Conservation (phyloP, 2,113 vertebrate genomes). For the Egretta garzetta region DNA sequence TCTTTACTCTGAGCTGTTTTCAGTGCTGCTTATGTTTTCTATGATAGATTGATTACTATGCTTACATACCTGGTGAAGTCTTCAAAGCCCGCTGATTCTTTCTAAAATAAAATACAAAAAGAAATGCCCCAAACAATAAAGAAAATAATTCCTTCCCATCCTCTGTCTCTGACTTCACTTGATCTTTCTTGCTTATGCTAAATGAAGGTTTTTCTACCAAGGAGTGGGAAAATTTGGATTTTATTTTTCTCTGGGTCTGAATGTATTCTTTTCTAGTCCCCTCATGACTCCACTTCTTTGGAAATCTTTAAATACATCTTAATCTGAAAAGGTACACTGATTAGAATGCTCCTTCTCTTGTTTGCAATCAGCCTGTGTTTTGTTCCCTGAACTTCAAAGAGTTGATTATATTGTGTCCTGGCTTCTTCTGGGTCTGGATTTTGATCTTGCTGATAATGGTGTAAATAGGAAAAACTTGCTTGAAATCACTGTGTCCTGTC, state of each 20-base stretch:
- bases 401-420: neutral
- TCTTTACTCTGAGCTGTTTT: neutral
- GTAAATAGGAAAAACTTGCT: conserved; percentile 4
- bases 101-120: neutral
- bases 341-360: conserved; percentile 8
- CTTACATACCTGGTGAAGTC: neutral
- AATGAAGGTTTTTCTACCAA: neutral
- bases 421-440: conserved; percentile 15
- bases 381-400: conserved; percentile 46
- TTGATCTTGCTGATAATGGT: conserved; percentile 15
- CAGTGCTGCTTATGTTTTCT: neutral
- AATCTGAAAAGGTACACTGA: neutral
- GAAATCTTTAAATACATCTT: conserved; percentile 13
- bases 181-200: neutral
- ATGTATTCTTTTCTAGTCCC: neutral
- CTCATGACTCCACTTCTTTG: neutral
- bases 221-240: neutral
- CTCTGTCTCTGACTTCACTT: neutral
- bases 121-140: neutral
- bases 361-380: conserved; percentile 36
- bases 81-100: neutral
- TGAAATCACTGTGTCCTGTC: conserved; percentile 22
- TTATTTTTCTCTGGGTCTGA: neutral
- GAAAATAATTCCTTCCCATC: neutral
- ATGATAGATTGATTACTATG: neutral